Base-by-base conservation (phyloP, 2,888 invertebrate genomes). In the Zaprionus bogoriensis region DNA sequence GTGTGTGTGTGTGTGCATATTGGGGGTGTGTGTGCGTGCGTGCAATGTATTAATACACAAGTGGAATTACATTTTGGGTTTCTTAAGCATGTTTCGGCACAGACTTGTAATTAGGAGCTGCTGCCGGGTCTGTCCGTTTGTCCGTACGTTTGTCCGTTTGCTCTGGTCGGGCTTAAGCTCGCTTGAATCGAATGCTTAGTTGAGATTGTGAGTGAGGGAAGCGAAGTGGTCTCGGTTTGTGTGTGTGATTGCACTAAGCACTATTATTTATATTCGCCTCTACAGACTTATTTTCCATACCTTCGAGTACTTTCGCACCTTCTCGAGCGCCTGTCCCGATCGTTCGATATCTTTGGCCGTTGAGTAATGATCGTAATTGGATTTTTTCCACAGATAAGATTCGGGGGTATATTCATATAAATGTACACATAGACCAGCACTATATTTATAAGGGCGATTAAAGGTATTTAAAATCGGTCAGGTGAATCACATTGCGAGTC, bases 61-160 rank as follows among this genome's bases (percentile, higher is more conserved):
- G 79, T 73, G 84, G 84, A 64, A 80, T 86, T 80, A 80, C 71
- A 75, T 70, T 74, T 77, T 61, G 69, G 71, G 67, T 67, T 71
- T 69, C 71, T 65, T 54, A 74, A 67, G 67, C 48, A 67, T 65
- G 53, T 66, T 63, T 59, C 41, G 60, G 76, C 60, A 68, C 39
- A 73, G 47, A 74, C 48, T 82, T 71, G 65, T 76, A 66, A 65
- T 74, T 70, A 77, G 74, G 46, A 70, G 32, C 47, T 54, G 78
- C 57, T 38, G 17, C 38, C 17, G 5, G 27, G 27, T 9, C 10
- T 27, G 27, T 6, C n/a, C n/a, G n/a, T n/a, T n/a, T n/a, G n/a
- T n/a, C n/a, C n/a, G n/a, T n/a, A n/a, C n/a, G n/a, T n/a, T n/a
- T n/a, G n/a, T n/a, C n/a, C n/a, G n/a, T n/a, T n/a, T n/a, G n/a